phyloP scores from a whole-genome alignment of 1,140 invertebrate species.

The Anastrepha obliqua region DNA sequence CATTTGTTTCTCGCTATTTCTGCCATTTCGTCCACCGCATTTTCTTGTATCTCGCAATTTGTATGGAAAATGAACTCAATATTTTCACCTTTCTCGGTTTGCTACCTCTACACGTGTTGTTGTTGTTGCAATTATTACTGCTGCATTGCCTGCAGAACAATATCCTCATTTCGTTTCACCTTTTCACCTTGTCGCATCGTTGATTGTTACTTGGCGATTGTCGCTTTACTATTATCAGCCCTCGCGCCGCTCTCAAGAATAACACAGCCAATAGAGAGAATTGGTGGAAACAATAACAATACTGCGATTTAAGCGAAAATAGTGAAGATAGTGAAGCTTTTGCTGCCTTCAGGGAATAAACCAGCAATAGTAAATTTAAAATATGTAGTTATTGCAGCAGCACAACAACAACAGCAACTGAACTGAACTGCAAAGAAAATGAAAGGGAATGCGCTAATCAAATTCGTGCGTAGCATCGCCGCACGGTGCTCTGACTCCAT shows the following conservation, averaged over 20 bases:
- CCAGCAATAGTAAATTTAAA: too few species aligned
- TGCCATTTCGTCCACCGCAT: background rate
- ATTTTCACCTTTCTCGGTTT: slow-evolving; percentile 24
- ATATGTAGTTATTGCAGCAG: too few species aligned
- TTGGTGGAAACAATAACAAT: background rate
- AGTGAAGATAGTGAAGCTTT: background rate
- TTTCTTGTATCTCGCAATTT: background rate
- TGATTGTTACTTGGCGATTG: background rate
- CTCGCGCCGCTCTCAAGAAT: background rate
- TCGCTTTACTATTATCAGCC: background rate
- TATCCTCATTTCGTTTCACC: background rate
- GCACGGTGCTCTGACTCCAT: too few species aligned
- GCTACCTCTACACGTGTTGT: background rate
- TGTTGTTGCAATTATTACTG: slow-evolving; percentile 6
- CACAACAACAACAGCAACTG: too few species aligned
- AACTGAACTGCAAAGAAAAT: too few species aligned
- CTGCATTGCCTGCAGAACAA: background rate
- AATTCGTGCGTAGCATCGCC: too few species aligned
- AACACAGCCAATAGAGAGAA: background rate
- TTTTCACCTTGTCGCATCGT: slow-evolving; percentile 35
- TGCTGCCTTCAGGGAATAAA: background rate
- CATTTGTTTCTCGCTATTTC: background rate
- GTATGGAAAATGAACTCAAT: slow-evolving; percentile 33
- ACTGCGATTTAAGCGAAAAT: background rate
- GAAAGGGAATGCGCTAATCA: too few species aligned